Evolutionary conservation across 2,113 vertebrate genomes (phyloP).

Genomic region (Turnix velox): DNA sequence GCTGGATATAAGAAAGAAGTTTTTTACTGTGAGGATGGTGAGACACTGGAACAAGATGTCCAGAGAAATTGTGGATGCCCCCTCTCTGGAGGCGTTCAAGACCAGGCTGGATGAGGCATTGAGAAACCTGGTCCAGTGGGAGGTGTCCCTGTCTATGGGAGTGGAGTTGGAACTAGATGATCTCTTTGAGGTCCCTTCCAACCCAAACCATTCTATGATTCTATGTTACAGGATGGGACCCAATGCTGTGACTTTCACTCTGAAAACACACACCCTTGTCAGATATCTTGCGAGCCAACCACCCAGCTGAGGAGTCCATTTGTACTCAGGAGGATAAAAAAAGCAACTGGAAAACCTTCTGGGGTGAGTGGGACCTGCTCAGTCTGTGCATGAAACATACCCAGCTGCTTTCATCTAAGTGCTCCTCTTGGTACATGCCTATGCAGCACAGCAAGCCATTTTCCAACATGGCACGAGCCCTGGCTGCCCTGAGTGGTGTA

Average conservation of each 20-base stretch:
- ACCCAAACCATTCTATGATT: too few relatives aligned
- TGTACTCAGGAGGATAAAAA: background rate
- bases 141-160: too few relatives aligned
- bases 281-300: background rate
- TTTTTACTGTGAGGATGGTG: too few relatives aligned
- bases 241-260: background rate
- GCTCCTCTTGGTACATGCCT: accelerated
- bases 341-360: background rate
- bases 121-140: too few relatives aligned
- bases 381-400: background rate
- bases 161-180: too few relatives aligned
- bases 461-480: accelerated
- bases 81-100: too few relatives aligned
- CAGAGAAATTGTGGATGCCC: too few relatives aligned
- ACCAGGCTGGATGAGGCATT: too few relatives aligned
- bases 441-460: background rate
- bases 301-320: background rate
- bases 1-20: too few relatives aligned
- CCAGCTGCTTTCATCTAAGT: background rate
- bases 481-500: background rate
- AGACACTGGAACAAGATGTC: too few relatives aligned
- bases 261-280: background rate
- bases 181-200: too few relatives aligned
- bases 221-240: background rate
- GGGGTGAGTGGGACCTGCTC: background rate